Evolutionary conservation across 2,888 invertebrate species (phyloP).

Genomic region (Cataglyphis rosenhaueri): DNA sequence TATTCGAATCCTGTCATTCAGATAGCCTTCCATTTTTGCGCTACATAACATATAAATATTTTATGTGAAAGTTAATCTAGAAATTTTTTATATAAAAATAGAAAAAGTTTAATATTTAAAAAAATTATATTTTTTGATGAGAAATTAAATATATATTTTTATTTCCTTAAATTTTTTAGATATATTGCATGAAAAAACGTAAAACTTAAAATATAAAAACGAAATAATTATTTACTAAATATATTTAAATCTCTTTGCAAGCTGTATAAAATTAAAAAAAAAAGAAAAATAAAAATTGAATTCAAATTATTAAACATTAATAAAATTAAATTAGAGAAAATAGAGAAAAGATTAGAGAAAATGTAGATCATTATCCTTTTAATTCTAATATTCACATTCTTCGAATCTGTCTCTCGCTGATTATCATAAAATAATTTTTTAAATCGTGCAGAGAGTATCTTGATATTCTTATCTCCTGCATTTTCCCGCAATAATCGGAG

Average conservation of each 20-base stretch:
- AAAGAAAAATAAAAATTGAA: not conserved
- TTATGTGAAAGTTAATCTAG: not conserved
- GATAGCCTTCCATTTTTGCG: not conserved
- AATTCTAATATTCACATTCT: too few relatives aligned
- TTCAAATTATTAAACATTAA: not conserved
- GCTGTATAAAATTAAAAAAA: not conserved
- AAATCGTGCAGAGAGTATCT: not conserved
- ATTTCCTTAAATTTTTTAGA: not conserved
- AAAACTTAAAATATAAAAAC: not conserved
- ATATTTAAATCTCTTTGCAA: not conserved
- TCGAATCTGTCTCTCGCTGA: not conserved
- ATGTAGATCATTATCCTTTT: too few relatives aligned
- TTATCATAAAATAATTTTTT: not conserved
- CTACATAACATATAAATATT: not conserved
- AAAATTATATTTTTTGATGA: not conserved
- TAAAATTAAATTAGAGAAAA: too few relatives aligned
- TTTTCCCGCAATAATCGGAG: conserved; percentile 57
- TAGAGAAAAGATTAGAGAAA: too few relatives aligned
- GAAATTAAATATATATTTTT: not conserved
- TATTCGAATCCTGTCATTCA: conserved; percentile 18
- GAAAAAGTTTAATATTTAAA: not conserved
- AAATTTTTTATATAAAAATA: not conserved
- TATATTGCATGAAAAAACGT: not conserved
- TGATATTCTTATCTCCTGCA: conserved; percentile 41
- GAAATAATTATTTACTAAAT: not conserved